Conservation (phyloP, 2,888 invertebrate genomes). For the Cancer borealis region DNA sequence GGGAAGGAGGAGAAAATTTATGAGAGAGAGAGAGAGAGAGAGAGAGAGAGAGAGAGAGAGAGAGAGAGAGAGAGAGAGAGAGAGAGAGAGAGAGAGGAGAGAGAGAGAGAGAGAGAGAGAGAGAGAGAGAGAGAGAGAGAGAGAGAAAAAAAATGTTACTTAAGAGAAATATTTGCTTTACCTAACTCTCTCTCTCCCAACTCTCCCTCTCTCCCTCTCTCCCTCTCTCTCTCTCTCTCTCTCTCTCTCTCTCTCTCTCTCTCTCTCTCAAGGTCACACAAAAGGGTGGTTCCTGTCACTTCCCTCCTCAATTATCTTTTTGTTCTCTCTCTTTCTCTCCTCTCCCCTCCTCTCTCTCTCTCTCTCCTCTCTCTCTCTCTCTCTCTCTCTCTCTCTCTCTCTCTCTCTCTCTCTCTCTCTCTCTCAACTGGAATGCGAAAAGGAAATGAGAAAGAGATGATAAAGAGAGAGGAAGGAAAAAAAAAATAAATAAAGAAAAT, state of each 20-base stretch:
- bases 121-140: constrained; percentile 13
- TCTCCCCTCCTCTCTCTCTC: not conserved
- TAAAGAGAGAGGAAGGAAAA: not conserved
- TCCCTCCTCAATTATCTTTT: constrained; percentile 35
- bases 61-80: constrained; percentile 45
- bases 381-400: constrained; percentile 33
- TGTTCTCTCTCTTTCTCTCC: not conserved
- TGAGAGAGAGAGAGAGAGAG: constrained; percentile 10
- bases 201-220: no score
- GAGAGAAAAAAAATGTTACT: not conserved
- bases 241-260: constrained; percentile 40
- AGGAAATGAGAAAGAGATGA: no score
- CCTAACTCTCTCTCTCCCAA: no score
- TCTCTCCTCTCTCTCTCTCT: constrained; percentile 13
- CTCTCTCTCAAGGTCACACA: constrained; percentile 18
- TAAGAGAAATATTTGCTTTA: not conserved
- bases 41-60: constrained; percentile 44
- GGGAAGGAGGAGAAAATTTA: not conserved
- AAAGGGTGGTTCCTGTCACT: constrained; percentile 36
- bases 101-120: constrained; percentile 13
- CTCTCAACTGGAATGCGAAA: no score
- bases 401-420: not conserved
- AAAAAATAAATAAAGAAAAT: not conserved
- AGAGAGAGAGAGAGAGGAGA: constrained; percentile 30
- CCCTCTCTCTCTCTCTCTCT: not conserved